Conservation (phyloP, 1,140 invertebrate species). For the Aphelenchoides avenae region DNA sequence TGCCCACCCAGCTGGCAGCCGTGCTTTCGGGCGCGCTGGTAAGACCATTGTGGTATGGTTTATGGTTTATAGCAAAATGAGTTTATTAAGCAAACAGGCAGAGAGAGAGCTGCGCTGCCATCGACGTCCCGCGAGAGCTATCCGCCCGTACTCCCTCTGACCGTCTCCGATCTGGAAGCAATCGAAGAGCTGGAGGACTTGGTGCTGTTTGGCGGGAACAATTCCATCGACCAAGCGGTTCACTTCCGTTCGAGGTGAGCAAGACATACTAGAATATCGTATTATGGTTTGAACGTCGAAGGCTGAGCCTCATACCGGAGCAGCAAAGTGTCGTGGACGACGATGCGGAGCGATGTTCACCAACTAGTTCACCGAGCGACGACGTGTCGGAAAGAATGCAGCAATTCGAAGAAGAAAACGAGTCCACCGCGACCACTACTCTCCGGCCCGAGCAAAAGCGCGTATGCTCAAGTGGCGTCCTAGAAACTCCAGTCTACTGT, state of each 20-base stretch:
- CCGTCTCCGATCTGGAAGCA: background rate
- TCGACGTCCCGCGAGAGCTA: background rate
- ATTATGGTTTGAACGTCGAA: conserved; percentile 13
- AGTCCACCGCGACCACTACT: too few relatives aligned
- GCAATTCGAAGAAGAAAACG: too few relatives aligned
- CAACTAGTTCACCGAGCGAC: too few relatives aligned
- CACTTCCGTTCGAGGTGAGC: conserved; percentile 6
- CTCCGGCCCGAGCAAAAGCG: too few relatives aligned
- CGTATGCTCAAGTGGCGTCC: too few relatives aligned
- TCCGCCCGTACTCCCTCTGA: background rate
- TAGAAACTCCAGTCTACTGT: too few relatives aligned
- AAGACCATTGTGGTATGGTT: background rate
- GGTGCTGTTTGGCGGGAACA: background rate
- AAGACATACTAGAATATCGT: too few relatives aligned
- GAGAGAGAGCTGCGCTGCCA: too few relatives aligned
- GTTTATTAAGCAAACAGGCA: too few relatives aligned
- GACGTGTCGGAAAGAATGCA: too few relatives aligned
- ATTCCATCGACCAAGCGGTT: background rate
- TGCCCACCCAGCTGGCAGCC: background rate
- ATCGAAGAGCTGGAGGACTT: conserved; percentile 5
- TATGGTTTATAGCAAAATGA: too few relatives aligned
- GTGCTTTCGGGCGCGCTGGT: background rate
- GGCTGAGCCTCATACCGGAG: conserved; percentile 34
- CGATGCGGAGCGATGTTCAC: too few relatives aligned
- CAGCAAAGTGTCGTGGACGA: conserved; percentile 41